Conservation (phyloP, 2,797 vertebrate species). For the Megaceryle alcyon region DNA sequence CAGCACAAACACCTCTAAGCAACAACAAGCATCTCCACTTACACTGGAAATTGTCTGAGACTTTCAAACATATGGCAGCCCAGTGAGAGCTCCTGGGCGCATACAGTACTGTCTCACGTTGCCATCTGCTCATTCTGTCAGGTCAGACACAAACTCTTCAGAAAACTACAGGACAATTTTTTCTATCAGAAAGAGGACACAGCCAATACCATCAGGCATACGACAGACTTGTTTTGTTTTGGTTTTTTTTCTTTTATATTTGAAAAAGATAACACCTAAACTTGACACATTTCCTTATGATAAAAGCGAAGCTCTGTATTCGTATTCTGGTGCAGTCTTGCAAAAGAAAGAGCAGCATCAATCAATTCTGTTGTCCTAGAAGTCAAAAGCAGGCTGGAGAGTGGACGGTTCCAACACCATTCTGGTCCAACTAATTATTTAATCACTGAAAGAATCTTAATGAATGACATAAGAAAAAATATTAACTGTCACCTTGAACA, state of each 20-base stretch:
- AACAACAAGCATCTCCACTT: not conserved
- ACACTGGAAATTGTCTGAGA: not conserved
- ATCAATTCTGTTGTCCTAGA: not conserved
- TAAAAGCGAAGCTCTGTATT: not conserved
- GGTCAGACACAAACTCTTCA: not conserved
- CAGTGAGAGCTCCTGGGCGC: not conserved
- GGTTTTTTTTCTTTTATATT: not conserved
- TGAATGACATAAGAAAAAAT: not conserved
- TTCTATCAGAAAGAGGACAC: not conserved
- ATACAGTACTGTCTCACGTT: not conserved
- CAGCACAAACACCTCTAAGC: not conserved
- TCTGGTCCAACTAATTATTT: not conserved
- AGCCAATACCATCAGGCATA: not conserved
- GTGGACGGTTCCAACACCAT: not conserved
- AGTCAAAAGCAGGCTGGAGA: not conserved
- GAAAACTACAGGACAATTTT: not conserved
- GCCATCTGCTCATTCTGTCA: not conserved
- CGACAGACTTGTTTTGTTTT: not conserved
- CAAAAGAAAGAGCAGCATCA: not conserved
- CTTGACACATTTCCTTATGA: not conserved
- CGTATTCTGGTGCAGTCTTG: not conserved
- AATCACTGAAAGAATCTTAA: not conserved
- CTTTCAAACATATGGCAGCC: not conserved
- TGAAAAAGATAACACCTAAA: not conserved
- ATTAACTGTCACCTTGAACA: slow-evolving; percentile 56